Conservation (phyloP, 2,113 vertebrate genomes). For the Panthera leo region DNA sequence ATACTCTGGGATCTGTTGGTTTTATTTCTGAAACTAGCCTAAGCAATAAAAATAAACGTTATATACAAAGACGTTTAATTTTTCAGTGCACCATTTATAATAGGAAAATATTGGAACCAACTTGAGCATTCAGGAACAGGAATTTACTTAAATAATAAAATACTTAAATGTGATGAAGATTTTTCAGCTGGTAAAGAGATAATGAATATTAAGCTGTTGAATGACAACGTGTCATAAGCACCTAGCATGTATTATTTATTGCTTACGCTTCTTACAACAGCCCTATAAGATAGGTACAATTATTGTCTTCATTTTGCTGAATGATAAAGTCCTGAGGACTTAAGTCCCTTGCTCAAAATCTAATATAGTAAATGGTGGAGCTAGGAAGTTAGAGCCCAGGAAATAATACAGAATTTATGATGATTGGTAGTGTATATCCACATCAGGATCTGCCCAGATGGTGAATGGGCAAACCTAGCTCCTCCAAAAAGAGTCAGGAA, state of each 20-base stretch:
- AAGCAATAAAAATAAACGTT: neutral
- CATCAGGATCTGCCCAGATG: neutral
- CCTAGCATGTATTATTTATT: neutral
- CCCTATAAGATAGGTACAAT: neutral
- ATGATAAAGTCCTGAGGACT: neutral
- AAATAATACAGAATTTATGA: neutral
- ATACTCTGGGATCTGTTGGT: neutral
- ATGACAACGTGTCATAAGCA: neutral
- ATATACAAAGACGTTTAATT: neutral
- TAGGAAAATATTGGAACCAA: neutral
- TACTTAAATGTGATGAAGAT: neutral
- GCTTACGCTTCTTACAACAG: neutral
- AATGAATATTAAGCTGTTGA: neutral
- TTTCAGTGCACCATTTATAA: neutral
- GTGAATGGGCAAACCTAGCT: neutral
- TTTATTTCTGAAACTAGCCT: neutral
- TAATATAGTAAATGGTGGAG: neutral
- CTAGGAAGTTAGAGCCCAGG: neutral
- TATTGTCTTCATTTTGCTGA: neutral
- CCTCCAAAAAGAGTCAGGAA: neutral
- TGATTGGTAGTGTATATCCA: neutral
- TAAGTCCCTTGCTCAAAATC: neutral
- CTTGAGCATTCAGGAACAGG: neutral
- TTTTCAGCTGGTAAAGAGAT: neutral
- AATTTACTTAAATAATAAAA: neutral